phyloP scores from a whole-genome alignment of 1,140 invertebrate genomes.

The Pseudobourletiella spinata region DNA sequence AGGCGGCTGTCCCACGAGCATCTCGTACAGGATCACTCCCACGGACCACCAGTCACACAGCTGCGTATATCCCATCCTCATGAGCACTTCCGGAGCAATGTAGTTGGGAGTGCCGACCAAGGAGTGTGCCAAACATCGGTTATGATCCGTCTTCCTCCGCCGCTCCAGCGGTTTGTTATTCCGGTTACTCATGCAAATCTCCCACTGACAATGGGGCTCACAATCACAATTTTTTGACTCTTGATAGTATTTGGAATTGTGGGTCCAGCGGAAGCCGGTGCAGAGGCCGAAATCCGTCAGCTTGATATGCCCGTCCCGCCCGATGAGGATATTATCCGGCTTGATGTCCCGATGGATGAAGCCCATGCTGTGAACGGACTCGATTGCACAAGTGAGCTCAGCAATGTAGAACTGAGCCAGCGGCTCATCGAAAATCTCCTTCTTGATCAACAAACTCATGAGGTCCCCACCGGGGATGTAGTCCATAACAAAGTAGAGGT shows the following conservation, averaged over 20 bases:
- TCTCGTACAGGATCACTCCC: constrained; percentile 97
- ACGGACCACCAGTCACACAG: constrained; percentile 99
- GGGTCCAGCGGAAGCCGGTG: constrained; percentile 94
- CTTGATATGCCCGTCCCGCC: constrained; percentile 96
- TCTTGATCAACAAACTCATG: constrained; percentile 93
- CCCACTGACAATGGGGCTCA: constrained; percentile 40
- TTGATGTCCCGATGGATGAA: constrained; percentile 98
- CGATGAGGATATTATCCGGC: constrained; percentile 98
- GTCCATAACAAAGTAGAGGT: constrained; percentile 99
- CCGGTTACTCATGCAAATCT: constrained; percentile 51
- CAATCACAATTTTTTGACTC: constrained; percentile 56
- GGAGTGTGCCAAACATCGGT: constrained; percentile 90
- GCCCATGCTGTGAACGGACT: constrained; percentile 98
- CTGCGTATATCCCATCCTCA: constrained; percentile 87
- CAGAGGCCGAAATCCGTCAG: constrained; percentile 98
- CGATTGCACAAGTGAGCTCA: constrained; percentile 94
- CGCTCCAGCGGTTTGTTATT: constrained; percentile 6
- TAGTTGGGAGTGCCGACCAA: constrained; percentile 98
- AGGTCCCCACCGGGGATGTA: constrained; percentile 95
- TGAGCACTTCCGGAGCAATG: constrained; percentile 96
- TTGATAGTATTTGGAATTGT: constrained; percentile 98
- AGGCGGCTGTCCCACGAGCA: constrained; percentile 87
- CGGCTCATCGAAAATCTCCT: constrained; percentile 80
- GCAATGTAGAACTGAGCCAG: constrained; percentile 64
- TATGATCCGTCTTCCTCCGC: constrained; percentile 59